Evolutionary conservation across 1,140 invertebrate genomes (phyloP), one percentile per base, ranked within the genome.

Genomic region (Drosophila suzukii): DNA sequence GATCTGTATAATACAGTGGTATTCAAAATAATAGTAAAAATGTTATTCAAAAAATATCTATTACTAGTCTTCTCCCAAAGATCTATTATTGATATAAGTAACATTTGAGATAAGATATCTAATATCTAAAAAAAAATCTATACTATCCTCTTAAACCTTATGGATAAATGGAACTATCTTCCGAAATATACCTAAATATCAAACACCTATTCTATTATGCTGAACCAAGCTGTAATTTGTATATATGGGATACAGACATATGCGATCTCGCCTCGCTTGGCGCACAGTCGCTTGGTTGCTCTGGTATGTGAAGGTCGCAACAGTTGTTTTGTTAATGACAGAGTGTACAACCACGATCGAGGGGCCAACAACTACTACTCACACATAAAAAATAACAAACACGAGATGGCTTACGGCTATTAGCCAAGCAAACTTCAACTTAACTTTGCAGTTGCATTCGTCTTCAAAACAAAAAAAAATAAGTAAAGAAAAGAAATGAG

Each of bases 281-380:
- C 61, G 72, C 82, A 76, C 79, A 88, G 84, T 88, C 79, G 83
- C 72, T 88, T 73, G 83, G 85, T 53, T 88, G 83, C 81, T 88
- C 90, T 91, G 90, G 90, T 91, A 91, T 91, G 90, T 81, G 90
- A 91, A 91, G 90, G 90, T 91, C 90, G 90, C 90, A 91, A 85
- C 90, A 91, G 90, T 91, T 91, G 90, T 91, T 91, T 91, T 91
- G 82, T 91, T 91, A 91, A 91, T 91, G 90, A 91, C 90, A 91
- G 90, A 83, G 73, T 83, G 73, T 83, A 88, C 80, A 79, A 78
- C 72, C 55, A 67, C 75, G 68, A 81, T 65, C 27, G 47, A 58
- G 51, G 54, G 74, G 61, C 60, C 54, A 75, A 57, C 47, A 74
- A 55, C 68, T 55, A 73, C 68, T 36, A 39, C 65, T 68, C 62